Conservation (phyloP, 1,140 invertebrate species). For the Eciton burchellii region DNA sequence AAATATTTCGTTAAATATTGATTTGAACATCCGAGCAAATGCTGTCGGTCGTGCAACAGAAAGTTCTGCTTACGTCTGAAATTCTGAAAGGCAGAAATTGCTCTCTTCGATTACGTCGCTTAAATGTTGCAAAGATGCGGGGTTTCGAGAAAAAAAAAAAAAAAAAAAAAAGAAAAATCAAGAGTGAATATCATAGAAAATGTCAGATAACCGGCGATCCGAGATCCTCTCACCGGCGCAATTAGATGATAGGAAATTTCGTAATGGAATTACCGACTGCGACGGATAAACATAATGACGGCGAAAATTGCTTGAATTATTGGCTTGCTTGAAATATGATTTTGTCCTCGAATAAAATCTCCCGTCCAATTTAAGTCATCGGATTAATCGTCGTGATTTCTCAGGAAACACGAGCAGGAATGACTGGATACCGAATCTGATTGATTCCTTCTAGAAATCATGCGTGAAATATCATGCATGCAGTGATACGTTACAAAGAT, state of each 20-base stretch:
- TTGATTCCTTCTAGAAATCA: neutral
- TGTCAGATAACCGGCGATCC: constrained; percentile 50
- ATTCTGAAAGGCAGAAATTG: neutral
- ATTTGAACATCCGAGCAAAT: neutral
- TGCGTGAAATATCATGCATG: neutral
- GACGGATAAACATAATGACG: constrained; percentile 31
- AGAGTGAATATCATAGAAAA: constrained; percentile 40
- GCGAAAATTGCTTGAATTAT: constrained; percentile 43
- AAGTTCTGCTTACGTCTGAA: neutral
- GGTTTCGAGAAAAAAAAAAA: no score
- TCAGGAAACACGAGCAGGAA: neutral
- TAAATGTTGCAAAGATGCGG: neutral
- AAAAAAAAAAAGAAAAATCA: constrained; percentile 17
- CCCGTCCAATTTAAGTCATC: neutral
- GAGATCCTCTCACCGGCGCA: constrained; percentile 30
- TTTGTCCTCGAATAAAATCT: neutral
- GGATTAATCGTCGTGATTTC: neutral
- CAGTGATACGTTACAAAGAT: neutral
- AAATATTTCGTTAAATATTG: neutral
- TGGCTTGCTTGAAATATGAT: neutral
- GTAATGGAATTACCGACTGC: constrained; percentile 19
- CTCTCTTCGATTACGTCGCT: constrained; percentile 3
- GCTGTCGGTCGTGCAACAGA: neutral
- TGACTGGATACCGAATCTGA: constrained; percentile 23
- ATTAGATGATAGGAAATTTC: constrained; percentile 49